Conservation (phyloP, 2,113 vertebrate species). For the Syngnathus scovelli region DNA sequence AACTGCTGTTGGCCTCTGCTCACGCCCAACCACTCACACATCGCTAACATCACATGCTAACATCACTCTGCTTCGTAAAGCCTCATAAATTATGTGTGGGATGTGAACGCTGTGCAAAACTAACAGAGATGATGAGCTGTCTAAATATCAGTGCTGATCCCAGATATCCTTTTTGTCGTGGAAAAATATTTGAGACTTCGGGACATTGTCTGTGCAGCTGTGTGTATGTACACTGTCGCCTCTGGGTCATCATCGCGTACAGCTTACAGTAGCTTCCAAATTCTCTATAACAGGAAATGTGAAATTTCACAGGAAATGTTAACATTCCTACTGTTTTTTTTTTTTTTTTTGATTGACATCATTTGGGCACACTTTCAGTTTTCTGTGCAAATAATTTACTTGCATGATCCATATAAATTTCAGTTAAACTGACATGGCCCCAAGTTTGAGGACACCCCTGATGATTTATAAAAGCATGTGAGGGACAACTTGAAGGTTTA, state of each 20-base stretch:
- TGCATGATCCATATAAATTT: slow-evolving; percentile 15
- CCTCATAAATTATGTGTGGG: not conserved
- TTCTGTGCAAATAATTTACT: not conserved
- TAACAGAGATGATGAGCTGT: slow-evolving; percentile 54
- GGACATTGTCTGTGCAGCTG: slow-evolving; percentile 61
- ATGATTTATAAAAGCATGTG: slow-evolving; percentile 40
- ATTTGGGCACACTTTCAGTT: slow-evolving; percentile 17
- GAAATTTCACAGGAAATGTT: slow-evolving; percentile 36
- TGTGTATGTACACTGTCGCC: slow-evolving; percentile 46
- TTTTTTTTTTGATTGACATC: slow-evolving; percentile 19
- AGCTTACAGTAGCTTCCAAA: slow-evolving; percentile 27
- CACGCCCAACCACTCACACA: too few relatives aligned
- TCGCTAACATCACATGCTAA: too few relatives aligned
- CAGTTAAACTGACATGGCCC: slow-evolving; percentile 23
- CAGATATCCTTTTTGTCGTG: slow-evolving; percentile 50
- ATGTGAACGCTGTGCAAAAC: slow-evolving; percentile 21
- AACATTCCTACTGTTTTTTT: slow-evolving; percentile 5
- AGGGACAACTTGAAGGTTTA: slow-evolving; percentile 34
- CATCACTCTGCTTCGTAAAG: too few relatives aligned
- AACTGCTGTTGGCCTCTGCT: too few relatives aligned
- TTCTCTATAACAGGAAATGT: slow-evolving; percentile 45
- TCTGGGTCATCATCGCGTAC: slow-evolving; percentile 48
- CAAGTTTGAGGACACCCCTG: slow-evolving; percentile 43
- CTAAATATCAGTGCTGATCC: slow-evolving; percentile 52
- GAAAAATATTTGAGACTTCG: slow-evolving; percentile 47